Percentiles rank a stretch among this genome's conserved stretches.
Conservation (phyloP, 2,113 vertebrate genomes). For the Pholis gunnellus region DNA sequence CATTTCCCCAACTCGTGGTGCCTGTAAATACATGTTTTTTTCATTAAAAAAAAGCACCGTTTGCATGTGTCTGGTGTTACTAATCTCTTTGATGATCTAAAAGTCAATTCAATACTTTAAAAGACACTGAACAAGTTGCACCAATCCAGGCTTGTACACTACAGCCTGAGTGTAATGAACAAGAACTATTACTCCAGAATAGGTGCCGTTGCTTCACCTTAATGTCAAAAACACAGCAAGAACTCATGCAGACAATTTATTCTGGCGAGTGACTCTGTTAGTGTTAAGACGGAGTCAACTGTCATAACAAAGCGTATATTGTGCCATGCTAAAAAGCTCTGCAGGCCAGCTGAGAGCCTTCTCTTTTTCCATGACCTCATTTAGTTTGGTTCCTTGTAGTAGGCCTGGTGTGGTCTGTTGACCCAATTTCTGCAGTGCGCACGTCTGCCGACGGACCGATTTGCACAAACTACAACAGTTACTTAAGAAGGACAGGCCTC, state of each 20-base stretch:
- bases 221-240: conserved; percentile 53
- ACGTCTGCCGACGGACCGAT: conserved; percentile 17
- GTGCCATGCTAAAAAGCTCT: conserved; percentile 75
- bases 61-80: conserved; percentile 19
- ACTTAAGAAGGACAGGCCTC: conserved; percentile 52
- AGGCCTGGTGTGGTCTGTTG: conserved; percentile 66
- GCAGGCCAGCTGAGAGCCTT: conserved; percentile 63
- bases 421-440: conserved; percentile 67
- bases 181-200: conserved; percentile 45
- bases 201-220: conserved; percentile 41
- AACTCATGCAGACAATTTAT: conserved; percentile 44
- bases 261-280: conserved; percentile 59
- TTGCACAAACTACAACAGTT: conserved; percentile 41
- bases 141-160: neutral
- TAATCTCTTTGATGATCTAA: conserved; percentile 20
- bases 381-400: conserved; percentile 73
- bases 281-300: conserved; percentile 62
- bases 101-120: conserved; percentile 9
- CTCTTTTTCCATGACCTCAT: conserved; percentile 81
- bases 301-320: conserved; percentile 79
- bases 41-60: conserved; percentile 11
- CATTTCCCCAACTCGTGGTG: conserved; percentile 10
- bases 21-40: conserved; percentile 10
- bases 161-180: neutral
- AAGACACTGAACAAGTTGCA: neutral